Evolutionary conservation across 92 coral and sea anemone species (phyloP).

Genomic region (Actinostola sp.): DNA sequence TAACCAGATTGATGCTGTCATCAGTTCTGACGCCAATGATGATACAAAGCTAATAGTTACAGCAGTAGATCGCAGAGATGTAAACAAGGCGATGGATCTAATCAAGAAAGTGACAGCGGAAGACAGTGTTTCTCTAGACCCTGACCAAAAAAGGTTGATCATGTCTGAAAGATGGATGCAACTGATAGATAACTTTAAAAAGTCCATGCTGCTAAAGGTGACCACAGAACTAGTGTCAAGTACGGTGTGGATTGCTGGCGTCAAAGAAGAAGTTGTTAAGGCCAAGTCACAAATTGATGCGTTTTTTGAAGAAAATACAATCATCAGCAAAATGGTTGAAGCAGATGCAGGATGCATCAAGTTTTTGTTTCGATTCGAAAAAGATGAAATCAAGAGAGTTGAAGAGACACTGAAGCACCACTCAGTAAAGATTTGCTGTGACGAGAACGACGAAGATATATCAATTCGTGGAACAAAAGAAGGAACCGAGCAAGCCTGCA

Average conservation of each 20-base stretch:
- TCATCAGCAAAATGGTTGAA: constrained; percentile 29
- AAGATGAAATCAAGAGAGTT: constrained; percentile 33
- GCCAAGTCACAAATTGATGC: constrained; percentile 19
- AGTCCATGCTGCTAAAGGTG: constrained; percentile 4
- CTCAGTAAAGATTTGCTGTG: constrained; percentile 31
- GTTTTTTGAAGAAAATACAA: constrained; percentile 72
- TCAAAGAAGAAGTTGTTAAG: constrained; percentile 41
- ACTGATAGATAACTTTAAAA: constrained; percentile 16
- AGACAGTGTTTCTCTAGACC: constrained; percentile 43
- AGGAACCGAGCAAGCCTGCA: not conserved
- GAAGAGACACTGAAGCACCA: constrained; percentile 27
- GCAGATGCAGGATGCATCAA: constrained; percentile 43
- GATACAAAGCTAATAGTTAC: constrained; percentile 28
- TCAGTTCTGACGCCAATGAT: constrained; percentile 10
- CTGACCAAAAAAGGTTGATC: constrained; percentile 49
- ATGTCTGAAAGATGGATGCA: constrained; percentile 58
- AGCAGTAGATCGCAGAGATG: constrained; percentile 44
- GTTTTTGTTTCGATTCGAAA: constrained; percentile 39
- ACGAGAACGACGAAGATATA: constrained; percentile 4
- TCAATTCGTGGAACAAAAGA: constrained; percentile 20
- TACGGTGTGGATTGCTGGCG: constrained; percentile 65
- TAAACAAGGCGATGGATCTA: constrained; percentile 31
- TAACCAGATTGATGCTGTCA: constrained; percentile 23
- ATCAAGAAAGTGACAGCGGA: constrained; percentile 43
- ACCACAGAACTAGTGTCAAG: constrained; percentile 24